A percentile compares a stretch with the other conserved stretches of the same genome.
Conservation (phyloP, 2,888 invertebrate species). For the Cerceris rybyensis region DNA sequence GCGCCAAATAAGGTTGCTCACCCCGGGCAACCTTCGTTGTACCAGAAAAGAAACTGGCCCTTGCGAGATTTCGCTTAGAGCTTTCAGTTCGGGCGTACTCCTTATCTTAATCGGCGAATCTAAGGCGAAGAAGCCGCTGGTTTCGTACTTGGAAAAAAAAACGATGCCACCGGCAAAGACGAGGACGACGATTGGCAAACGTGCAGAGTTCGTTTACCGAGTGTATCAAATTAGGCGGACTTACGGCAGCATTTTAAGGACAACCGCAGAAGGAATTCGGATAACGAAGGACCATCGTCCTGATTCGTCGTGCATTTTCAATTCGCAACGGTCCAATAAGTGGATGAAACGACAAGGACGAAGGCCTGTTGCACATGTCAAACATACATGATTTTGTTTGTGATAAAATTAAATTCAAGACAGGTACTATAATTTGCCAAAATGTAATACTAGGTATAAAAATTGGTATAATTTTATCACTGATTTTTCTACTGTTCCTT, state of each 20-base stretch:
- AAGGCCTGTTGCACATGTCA: background rate
- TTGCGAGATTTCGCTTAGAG: slow-evolving; percentile 61
- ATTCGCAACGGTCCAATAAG: slow-evolving; percentile 10
- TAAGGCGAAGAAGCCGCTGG: slow-evolving; percentile 61
- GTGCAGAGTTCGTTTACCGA: slow-evolving; percentile 29
- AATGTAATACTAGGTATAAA: too few species aligned
- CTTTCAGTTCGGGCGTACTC: slow-evolving; percentile 54
- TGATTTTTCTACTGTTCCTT: too few species aligned
- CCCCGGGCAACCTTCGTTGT: slow-evolving; percentile 60
- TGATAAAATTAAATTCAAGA: slow-evolving; percentile 10
- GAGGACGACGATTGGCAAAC: slow-evolving; percentile 8
- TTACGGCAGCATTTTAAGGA: slow-evolving; percentile 27
- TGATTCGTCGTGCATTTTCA: slow-evolving; percentile 22
- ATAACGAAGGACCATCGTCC: slow-evolving; percentile 12
- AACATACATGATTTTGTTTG: slow-evolving; percentile 31
- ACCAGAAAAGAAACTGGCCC: slow-evolving; percentile 47
- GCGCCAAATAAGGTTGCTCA: slow-evolving; percentile 74
- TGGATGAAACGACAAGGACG: slow-evolving; percentile 17
- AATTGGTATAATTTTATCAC: too few species aligned
- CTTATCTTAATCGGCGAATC: slow-evolving; percentile 71
- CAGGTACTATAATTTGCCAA: too few species aligned
- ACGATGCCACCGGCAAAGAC: slow-evolving; percentile 2
- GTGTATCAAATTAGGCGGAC: slow-evolving; percentile 48
- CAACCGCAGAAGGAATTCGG: slow-evolving; percentile 38
- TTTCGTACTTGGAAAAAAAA: slow-evolving; percentile 25